A percentile compares a stretch with the other conserved stretches of the same genome.
phyloP scores from a whole-genome alignment of 2,797 vertebrate genomes.

The Gadopsis marmoratus region DNA sequence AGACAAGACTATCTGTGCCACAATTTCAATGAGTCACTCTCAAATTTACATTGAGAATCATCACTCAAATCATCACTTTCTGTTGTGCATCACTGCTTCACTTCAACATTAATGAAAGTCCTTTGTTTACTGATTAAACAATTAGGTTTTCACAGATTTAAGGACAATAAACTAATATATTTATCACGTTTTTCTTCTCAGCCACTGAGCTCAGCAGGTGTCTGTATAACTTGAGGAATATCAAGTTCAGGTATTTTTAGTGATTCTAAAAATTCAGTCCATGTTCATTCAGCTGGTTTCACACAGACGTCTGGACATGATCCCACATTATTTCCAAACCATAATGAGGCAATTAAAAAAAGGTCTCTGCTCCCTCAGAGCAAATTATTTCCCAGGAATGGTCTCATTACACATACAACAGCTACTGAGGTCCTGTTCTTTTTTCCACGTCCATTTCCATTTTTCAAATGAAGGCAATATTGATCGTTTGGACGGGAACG shows the following conservation, averaged over 20 bases:
- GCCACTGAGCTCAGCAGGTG: neutral
- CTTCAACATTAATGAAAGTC: neutral
- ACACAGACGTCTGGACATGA: neutral
- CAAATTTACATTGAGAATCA: neutral
- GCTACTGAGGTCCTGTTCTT: slow-evolving; percentile 7
- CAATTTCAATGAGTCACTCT: neutral
- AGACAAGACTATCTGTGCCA: neutral
- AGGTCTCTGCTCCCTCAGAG: slow-evolving; percentile 25
- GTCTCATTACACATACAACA: slow-evolving; percentile 27
- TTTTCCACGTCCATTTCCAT: slow-evolving; percentile 12
- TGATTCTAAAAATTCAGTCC: neutral
- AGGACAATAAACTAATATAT: neutral
- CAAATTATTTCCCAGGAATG: slow-evolving; percentile 23
- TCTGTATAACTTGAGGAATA: neutral
- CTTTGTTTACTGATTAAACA: neutral
- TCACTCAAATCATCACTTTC: neutral
- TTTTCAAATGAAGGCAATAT: slow-evolving; percentile 2
- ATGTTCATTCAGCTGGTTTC: slow-evolving; percentile 1
- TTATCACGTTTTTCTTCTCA: neutral
- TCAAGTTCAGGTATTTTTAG: neutral
- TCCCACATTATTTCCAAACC: slow-evolving; percentile 21
- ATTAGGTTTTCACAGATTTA: neutral
- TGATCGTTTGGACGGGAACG: neutral
- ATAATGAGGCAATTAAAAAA: slow-evolving; percentile 53
- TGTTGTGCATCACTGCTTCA: neutral